phyloP scores from a whole-genome alignment of 2,888 invertebrate species.

The Fragum sueziense region DNA sequence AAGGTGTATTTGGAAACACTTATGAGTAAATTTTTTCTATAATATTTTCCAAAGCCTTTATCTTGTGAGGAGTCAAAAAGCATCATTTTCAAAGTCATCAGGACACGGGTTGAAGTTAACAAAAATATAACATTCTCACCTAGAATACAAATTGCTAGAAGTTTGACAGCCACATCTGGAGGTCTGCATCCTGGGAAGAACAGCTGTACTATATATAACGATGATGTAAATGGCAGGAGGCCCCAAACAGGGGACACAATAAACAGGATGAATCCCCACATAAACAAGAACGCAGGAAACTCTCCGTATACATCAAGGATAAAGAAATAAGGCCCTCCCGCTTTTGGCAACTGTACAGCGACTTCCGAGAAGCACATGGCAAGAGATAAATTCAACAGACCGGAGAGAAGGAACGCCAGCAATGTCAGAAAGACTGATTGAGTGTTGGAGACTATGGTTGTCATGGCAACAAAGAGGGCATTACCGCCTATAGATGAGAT shows the following conservation, averaged over 20 bases:
- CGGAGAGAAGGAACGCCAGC: slow-evolving; percentile 61
- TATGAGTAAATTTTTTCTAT: too few relatives aligned
- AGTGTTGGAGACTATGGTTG: slow-evolving; percentile 58
- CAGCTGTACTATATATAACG: slow-evolving; percentile 64
- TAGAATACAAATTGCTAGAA: slow-evolving; percentile 63
- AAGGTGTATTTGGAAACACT: too few relatives aligned
- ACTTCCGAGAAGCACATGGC: slow-evolving; percentile 66
- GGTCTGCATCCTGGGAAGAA: slow-evolving; percentile 60
- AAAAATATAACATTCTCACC: slow-evolving; percentile 48
- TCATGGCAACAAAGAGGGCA: slow-evolving; percentile 65
- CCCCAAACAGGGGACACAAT: slow-evolving; percentile 67
- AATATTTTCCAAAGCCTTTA: too few relatives aligned
- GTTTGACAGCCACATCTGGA: slow-evolving; percentile 59
- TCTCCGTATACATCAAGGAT: slow-evolving; percentile 63
- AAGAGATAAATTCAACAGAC: slow-evolving; percentile 62
- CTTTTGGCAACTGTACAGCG: slow-evolving; percentile 60
- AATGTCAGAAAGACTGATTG: slow-evolving; percentile 67
- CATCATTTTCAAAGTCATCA: too few relatives aligned
- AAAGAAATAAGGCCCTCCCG: slow-evolving; percentile 70
- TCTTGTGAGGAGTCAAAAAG: too few relatives aligned
- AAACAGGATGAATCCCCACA: slow-evolving; percentile 69
- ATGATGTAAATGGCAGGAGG: slow-evolving; percentile 56
- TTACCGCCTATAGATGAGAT: slow-evolving; percentile 65
- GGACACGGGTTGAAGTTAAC: too few relatives aligned
- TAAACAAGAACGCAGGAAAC: slow-evolving; percentile 64